These are phyloP conservation scores for Arnoldichthys spilopterus DNA, from an alignment of 2,797 vertebrate species.

Conservation along the genomic window DNA sequence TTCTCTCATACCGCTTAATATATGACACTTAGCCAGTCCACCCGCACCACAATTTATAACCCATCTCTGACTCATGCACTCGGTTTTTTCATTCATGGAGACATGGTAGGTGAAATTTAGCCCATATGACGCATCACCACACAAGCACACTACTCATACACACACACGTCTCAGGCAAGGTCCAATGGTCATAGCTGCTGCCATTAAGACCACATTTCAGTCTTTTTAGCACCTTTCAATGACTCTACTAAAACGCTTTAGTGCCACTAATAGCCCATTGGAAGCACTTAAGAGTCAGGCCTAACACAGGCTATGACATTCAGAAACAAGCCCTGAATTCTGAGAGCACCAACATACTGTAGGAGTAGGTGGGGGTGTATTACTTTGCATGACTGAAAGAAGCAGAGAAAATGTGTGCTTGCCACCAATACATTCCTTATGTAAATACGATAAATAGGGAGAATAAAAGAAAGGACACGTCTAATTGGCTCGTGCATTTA, in stretches of 20 bases:
- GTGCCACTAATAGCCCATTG: conserved; percentile 75
- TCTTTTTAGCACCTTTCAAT: conserved; percentile 69
- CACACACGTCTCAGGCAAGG: conserved; percentile 61
- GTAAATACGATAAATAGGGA: not conserved
- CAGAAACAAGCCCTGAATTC: conserved; percentile 67
- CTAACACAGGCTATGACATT: conserved; percentile 70
- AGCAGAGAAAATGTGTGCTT: conserved; percentile 11
- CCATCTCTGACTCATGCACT: conserved; percentile 43
- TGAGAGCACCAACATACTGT: conserved; percentile 56
- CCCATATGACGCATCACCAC: conserved; percentile 51
- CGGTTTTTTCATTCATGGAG: conserved; percentile 46
- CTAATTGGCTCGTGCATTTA: not conserved
- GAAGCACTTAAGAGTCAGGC: conserved; percentile 75
- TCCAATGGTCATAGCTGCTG: conserved; percentile 60
- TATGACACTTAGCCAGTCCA: conserved; percentile 36
- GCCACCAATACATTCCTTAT: conserved; percentile 4
- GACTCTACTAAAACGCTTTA: conserved; percentile 71
- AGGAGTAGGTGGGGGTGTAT: conserved; percentile 43
- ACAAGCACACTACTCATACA: conserved; percentile 45
- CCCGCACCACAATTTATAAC: conserved; percentile 36
- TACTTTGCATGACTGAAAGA: not conserved
- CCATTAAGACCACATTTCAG: conserved; percentile 64
- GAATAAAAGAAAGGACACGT: not conserved
- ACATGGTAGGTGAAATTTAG: conserved; percentile 43
- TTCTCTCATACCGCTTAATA: conserved; percentile 35